phyloP scores from a whole-genome alignment of 2,797 vertebrate genomes.

The Trachops cirrhosus region DNA sequence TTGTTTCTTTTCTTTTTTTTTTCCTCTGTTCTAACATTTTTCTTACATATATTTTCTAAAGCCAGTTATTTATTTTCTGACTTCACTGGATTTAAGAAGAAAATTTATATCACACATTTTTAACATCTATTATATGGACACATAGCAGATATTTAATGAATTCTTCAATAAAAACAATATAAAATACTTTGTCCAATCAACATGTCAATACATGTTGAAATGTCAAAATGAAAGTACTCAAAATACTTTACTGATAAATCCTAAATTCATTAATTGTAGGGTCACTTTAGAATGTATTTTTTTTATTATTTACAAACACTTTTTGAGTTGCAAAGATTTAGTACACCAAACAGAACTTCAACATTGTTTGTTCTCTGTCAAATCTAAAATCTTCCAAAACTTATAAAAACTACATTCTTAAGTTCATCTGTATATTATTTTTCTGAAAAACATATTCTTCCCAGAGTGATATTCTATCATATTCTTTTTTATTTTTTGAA shows the following conservation, averaged over 20 bases:
- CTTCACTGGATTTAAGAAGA: background rate
- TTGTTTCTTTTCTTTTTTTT: background rate
- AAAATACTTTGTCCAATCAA: background rate
- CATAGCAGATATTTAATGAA: background rate
- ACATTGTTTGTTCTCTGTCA: background rate
- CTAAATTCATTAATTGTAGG: background rate
- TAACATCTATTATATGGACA: background rate
- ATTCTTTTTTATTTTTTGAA: background rate
- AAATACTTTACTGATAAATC: background rate
- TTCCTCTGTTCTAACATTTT: background rate
- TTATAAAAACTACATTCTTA: background rate
- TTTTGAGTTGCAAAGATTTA: background rate
- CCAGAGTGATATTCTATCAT: background rate
- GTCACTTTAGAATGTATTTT: background rate
- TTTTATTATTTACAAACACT: background rate
- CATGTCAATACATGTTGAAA: background rate
- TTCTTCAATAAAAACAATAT: background rate
- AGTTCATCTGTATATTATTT: background rate
- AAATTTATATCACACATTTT: background rate
- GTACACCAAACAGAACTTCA: background rate
- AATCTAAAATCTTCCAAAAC: background rate
- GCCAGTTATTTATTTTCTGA: background rate
- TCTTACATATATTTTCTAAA: background rate
- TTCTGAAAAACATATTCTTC: background rate
- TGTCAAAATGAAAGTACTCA: background rate